Evolutionary conservation across 2,797 vertebrate species (phyloP), one percentile per base, ranked within the genome.

Genomic region (Gallinago stenura): DNA sequence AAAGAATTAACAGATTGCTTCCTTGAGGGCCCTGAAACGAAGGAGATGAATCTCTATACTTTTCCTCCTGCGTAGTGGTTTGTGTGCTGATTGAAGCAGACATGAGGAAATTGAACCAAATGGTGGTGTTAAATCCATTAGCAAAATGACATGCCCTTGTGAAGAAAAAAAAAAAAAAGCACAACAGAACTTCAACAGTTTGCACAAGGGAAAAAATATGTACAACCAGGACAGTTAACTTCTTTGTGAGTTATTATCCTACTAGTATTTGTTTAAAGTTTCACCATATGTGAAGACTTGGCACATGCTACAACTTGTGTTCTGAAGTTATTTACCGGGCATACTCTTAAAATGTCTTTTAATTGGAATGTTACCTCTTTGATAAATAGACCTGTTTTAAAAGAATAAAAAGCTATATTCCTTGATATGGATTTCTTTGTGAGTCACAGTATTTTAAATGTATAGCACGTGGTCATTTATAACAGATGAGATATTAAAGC

Each of bases 111-210:
- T 97, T 94, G 96, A 89, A 96, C 83, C 69, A 97, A 98, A 98
- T 96, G 83, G 87, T 83, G 72, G 82, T 98, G 97, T 97, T 98
- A 98, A 98, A 98, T 97, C 97, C 97, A 97, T 98, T 98, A 98
- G 64, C 76, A 93, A 97, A 93, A 92, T 71, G 77, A 76, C 87
- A 91, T 96, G 95, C 81, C 91, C 78, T 54, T 96, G 94, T 60
- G 45, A 97, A 97, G 87, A 95, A 95, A 65, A 89, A 95, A 96
- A n/a, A 33, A 3, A 61, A 35, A 37, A 26, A 37, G 31, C 15
- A 41, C 39, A 64, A 64, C 93, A 97, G 88, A 97, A 97, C 43
- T 93, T 96, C 95, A 97, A 95, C 94, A 95, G 93, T 96, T 97
- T 93, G 64, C 25, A 19, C 82, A 95, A 96, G 88, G 88, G 69